phyloP scores from a whole-genome alignment of 2,113 vertebrate genomes.

The Brachypteracias leptosomus region DNA sequence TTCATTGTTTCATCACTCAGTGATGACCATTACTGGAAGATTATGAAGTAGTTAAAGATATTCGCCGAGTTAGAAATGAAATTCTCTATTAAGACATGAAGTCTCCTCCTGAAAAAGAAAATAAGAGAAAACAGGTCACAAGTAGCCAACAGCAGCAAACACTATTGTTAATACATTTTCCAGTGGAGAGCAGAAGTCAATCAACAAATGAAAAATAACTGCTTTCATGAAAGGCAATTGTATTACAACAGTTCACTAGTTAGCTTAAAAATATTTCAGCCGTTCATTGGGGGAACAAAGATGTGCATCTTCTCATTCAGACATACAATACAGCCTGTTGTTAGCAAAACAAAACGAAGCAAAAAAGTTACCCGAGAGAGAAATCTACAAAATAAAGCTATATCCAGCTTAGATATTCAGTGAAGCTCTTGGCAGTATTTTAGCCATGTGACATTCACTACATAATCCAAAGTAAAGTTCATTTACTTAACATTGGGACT shows the following conservation, averaged over 20 bases:
- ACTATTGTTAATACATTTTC: neutral
- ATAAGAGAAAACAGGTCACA: slow-evolving; percentile 23
- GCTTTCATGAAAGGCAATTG: slow-evolving; percentile 21
- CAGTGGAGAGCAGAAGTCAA: neutral
- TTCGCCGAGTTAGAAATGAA: neutral
- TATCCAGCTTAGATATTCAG: neutral
- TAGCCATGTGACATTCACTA: neutral
- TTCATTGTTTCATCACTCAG: neutral
- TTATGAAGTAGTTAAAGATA: neutral
- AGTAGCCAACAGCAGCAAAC: slow-evolving; percentile 23
- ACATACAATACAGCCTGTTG: neutral
- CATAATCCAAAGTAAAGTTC: neutral
- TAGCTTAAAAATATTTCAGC: neutral
- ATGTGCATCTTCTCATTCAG: neutral
- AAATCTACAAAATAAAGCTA: neutral
- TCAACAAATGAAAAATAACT: neutral
- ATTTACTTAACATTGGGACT: neutral
- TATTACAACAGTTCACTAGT: slow-evolving; percentile 3
- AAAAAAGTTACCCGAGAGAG: neutral
- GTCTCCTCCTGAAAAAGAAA: neutral
- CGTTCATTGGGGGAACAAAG: neutral
- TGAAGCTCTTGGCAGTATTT: neutral
- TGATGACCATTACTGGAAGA: neutral
- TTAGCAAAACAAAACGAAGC: neutral
- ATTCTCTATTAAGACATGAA: neutral